Evolutionary conservation across 2,797 vertebrate genomes (phyloP).

Genomic region (Pipistrellus pipistrellus): DNA sequence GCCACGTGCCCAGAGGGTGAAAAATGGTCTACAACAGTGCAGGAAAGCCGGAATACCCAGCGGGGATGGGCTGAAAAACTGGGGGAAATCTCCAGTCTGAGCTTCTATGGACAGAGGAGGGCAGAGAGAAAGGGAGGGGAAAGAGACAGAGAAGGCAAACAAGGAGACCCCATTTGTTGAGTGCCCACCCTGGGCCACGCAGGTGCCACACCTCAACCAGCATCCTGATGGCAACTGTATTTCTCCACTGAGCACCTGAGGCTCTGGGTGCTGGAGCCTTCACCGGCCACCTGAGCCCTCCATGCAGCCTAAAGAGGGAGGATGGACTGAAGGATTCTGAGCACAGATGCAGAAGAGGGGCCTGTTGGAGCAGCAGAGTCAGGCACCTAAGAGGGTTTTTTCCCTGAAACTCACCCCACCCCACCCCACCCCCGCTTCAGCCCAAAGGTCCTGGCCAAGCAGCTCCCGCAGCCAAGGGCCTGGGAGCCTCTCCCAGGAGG

Average conservation of each 20-base stretch:
- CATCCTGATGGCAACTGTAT: fast-evolving
- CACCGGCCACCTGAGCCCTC: fast-evolving
- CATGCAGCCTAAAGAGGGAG: too few species aligned
- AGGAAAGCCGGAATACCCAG: background rate
- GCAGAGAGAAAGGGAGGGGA: background rate
- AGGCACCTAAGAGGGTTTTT: fast-evolving
- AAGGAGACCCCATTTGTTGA: background rate
- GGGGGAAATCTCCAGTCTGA: background rate
- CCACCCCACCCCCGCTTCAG: background rate
- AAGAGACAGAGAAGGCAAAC: background rate
- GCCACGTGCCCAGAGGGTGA: fast-evolving
- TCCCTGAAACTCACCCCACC: fast-evolving
- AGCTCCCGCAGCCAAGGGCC: background rate
- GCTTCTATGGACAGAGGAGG: background rate
- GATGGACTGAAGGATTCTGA: background rate
- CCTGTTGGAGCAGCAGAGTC: fast-evolving
- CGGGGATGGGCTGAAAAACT: background rate
- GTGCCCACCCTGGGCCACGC: background rate
- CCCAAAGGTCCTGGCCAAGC: fast-evolving
- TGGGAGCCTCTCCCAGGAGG: slow-evolving; percentile 64
- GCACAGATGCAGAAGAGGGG: fast-evolving
- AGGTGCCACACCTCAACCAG: fast-evolving
- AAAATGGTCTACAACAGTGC: fast-evolving
- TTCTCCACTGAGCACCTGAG: background rate
- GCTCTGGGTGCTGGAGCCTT: background rate